Base-by-base conservation (phyloP, 2,797 vertebrate species). In the Psittacula echo region DNA sequence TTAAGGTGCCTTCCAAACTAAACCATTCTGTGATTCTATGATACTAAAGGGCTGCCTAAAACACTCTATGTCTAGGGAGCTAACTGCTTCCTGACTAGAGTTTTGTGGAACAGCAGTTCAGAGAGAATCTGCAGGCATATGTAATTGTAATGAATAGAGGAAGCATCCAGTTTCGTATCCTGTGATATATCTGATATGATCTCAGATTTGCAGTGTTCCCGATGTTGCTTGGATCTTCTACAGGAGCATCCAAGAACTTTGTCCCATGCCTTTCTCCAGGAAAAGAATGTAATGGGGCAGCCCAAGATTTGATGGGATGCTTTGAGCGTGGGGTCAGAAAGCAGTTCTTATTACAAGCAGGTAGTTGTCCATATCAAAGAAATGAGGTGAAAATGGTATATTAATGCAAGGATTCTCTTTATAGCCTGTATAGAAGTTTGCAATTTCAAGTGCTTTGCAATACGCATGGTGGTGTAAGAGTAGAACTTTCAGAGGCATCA, bases 301-400 rank as follows among this genome's bases (percentile, higher is more conserved):
- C 41, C 37, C 29, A n/a, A 32, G 2, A 15, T 60, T 74, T 71
- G 11, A 3, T 70, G 22, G 0, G 0, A 7, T 50, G 34, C 80
- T 80, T 73, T 64, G 47, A 85, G 42, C 37, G 70, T 41, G 27
- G 44, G 19, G 34, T 87, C 44, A 58, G 53, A 80, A 66, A 74
- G 60, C 2, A 2, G 11, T 66, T 85, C 76, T 79, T 21, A 17
- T 64, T 42, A 20, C 16, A 84, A 39, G 16, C 5, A 26, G 48
- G 9, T 64, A 41, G 30, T 64, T 74, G 29, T 54, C 74, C 13
- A 0, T 62, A 51, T n/a, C 12, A 24, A 34, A 89, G 74, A 41
- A 66, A 42, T 2, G 2, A 62, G 5, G 7, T 53, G n/a, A 13
- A 92, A 83, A 32, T 10, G 1, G 4, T 62, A 6, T 37, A 32